Evolutionary conservation across 2,888 invertebrate species (phyloP).

Genomic region (Cryptocephalus moraei): DNA sequence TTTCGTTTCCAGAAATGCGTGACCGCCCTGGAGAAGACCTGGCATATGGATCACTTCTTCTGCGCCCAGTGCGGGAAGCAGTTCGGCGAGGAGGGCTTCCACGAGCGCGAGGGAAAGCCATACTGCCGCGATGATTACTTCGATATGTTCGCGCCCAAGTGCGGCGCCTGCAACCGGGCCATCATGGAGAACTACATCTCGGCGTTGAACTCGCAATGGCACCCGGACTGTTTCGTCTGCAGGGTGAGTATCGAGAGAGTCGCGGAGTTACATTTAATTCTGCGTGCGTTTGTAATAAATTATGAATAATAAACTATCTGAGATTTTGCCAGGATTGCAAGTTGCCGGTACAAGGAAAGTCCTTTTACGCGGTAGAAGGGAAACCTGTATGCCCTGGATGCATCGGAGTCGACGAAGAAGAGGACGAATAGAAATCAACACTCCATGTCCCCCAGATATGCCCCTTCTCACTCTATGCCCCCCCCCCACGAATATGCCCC

Average conservation of each 20-base stretch:
- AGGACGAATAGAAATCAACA: slow-evolving; percentile 38
- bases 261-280: too few relatives aligned
- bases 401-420: slow-evolving; percentile 85
- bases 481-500: slow-evolving; percentile 3
- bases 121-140: slow-evolving; percentile 95
- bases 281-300: neutral
- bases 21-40: slow-evolving; percentile 92
- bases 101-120: slow-evolving; percentile 91
- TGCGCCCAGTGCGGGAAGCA: slow-evolving; percentile 95
- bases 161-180: slow-evolving; percentile 89
- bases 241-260: slow-evolving; percentile 60
- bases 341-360: slow-evolving; percentile 84
- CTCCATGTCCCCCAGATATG: slow-evolving; percentile 30
- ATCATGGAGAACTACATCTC: slow-evolving; percentile 99
- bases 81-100: slow-evolving; percentile 97
- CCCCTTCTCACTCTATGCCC: slow-evolving; percentile 10
- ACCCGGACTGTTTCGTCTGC: slow-evolving; percentile 97
- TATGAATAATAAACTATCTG: neutral
- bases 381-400: slow-evolving; percentile 92
- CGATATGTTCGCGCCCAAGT: slow-evolving; percentile 96
- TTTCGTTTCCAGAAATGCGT: slow-evolving; percentile 83
- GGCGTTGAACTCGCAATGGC: slow-evolving; percentile 96
- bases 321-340: slow-evolving; percentile 72
- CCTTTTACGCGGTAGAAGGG: slow-evolving; percentile 95
- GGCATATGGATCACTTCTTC: slow-evolving; percentile 99